Evolutionary conservation across 30 jellyfish, hydroid and myxozoan species (phyloP).

Genomic region (Mastigias papua): DNA sequence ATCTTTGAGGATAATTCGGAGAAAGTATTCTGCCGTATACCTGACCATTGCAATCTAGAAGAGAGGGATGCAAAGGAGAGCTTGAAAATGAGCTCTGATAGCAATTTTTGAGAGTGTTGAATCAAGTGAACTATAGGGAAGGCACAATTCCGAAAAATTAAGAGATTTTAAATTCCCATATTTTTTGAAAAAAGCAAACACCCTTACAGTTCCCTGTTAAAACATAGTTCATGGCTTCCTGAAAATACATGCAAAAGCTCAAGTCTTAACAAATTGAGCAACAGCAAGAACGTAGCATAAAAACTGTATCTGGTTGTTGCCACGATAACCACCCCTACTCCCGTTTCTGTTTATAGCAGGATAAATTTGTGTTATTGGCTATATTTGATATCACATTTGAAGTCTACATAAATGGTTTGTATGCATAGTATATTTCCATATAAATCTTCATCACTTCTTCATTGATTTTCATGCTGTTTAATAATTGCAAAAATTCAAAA

Average conservation of each 20-base stretch:
- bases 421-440: neutral
- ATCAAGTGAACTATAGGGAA: too few relatives aligned
- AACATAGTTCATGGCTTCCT: neutral
- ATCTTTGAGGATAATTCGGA: conserved; percentile 12
- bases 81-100: too few relatives aligned
- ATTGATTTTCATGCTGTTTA: neutral
- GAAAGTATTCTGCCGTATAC: neutral
- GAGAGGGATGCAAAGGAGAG: too few relatives aligned
- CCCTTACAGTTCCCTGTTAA: neutral
- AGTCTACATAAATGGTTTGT: neutral
- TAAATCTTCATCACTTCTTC: neutral
- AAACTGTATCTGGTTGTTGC: neutral
- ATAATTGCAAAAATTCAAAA: neutral
- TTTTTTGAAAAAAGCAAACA: too few relatives aligned
- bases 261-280: neutral
- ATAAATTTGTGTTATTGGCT: neutral
- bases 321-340: neutral
- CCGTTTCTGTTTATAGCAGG: neutral
- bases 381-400: neutral
- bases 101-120: too few relatives aligned
- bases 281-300: neutral
- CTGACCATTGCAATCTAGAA: too few relatives aligned
- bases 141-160: too few relatives aligned
- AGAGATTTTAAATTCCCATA: too few relatives aligned
- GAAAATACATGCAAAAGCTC: neutral